A percentile compares a stretch with the other conserved stretches of the same genome.
Conservation (phyloP, 2,797 vertebrate species). For the Coregonus ussuriensis region DNA sequence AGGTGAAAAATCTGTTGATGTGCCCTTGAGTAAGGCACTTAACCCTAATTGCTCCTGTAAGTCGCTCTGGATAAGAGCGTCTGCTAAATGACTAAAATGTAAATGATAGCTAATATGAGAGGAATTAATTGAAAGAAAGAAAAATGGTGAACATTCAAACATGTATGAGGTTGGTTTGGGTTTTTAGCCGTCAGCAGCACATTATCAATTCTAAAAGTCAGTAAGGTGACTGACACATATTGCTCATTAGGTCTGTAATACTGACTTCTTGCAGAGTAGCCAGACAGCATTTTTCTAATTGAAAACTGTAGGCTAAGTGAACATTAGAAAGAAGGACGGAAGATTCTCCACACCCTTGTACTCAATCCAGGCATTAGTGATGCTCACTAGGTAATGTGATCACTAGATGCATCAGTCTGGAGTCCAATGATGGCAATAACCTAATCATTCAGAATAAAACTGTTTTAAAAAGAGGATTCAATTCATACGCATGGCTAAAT, state of each 20-base stretch:
- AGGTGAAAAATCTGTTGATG: too few species aligned
- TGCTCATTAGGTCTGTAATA: slow-evolving; percentile 1
- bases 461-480: slow-evolving; percentile 44
- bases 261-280: too few species aligned
- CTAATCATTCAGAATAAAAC: slow-evolving; percentile 48
- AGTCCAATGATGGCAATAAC: slow-evolving; percentile 48
- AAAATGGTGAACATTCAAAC: not conserved
- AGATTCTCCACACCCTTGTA: slow-evolving; percentile 9
- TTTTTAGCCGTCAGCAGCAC: too few species aligned
- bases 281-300: not conserved
- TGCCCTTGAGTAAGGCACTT: too few species aligned
- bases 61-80: too few species aligned
- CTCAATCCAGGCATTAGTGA: slow-evolving; percentile 5
- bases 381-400: slow-evolving; percentile 14
- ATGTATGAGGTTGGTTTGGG: not conserved
- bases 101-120: too few species aligned
- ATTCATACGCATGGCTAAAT: slow-evolving; percentile 42
- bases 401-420: slow-evolving; percentile 15
- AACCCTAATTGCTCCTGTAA: too few species aligned
- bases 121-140: too few species aligned
- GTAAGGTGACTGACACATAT: not conserved
- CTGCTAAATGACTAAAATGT: too few species aligned
- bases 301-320: not conserved
- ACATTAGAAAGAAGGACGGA: too few species aligned
- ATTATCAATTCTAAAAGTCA: not conserved